Base-by-base conservation (phyloP, 2,888 invertebrate species). In the Drosophila prolongata region DNA sequence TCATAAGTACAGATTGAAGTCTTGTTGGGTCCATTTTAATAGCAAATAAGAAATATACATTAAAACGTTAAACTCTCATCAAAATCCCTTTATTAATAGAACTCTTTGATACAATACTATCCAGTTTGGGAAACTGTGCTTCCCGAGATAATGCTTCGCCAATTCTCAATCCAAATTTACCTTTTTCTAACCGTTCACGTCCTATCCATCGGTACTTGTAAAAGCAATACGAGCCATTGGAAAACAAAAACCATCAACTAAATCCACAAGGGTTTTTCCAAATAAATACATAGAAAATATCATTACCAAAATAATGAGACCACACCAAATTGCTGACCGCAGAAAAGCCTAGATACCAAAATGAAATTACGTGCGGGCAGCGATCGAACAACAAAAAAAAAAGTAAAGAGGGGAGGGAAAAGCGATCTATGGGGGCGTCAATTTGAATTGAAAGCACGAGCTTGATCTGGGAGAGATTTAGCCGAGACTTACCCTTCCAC, bases 371-470 rank as follows among this genome's bases (percentile, higher is more conserved):
- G 62, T 70, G 61, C 61, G 46, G 52, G 34, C 59, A 59, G 34
- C 46, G 37, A 47, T 56, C 35, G 47, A 56, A 24, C 24, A 19
- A 19, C 19, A 46, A 43, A 71, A 69, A 50, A 58, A 52, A 46
- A n/a, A 37, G 16, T 14, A 58, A n/a, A 13, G 14, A 24, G 27
- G 19, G 42, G 42, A 9, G 68, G 38, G 40, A 40, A 59, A 56
- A 50, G 24, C 42, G 42, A 35, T 68, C 59, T 47, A 67, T 69
- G 80, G 73, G 73, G 85, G 81, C 81, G 87, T 72, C 79, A 67
- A 84, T 78, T 87, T 81, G 77, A 61, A 77, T 77, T 79, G 65
- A 59, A 52, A 55, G 77, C 87, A 87, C 85, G 75, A 87, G 74
- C 66, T 76, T 50, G 34, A 56, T 56, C 65, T 60, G 42, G 9